Conservation (phyloP, 2,888 invertebrate genomes). For the Tortricodes alternella region DNA sequence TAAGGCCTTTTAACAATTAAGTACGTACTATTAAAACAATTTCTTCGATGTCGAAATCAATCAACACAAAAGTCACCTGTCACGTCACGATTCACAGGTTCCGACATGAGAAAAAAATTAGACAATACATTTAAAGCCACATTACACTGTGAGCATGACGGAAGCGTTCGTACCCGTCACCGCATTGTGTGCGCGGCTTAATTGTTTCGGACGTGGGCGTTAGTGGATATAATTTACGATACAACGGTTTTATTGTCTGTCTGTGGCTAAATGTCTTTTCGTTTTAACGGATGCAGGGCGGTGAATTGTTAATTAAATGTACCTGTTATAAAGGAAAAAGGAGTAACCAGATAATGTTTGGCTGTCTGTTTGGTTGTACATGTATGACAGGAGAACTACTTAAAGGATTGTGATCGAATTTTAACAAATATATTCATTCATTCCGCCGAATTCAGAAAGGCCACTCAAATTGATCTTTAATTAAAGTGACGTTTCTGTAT, state of each 20-base stretch:
- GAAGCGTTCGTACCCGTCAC: not conserved
- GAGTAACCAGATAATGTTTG: no score
- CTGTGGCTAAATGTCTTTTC: not conserved
- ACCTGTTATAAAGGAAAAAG: no score
- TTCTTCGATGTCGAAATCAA: not conserved
- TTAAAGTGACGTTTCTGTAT: no score
- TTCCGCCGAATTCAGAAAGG: no score
- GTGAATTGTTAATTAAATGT: not conserved
- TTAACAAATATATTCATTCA: no score
- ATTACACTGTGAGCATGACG: not conserved
- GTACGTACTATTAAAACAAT: not conserved
- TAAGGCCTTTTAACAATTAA: not conserved
- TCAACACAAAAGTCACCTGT: not conserved
- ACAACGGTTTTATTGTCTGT: not conserved
- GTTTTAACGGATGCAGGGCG: not conserved
- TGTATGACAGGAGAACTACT: no score
- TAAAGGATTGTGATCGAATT: no score
- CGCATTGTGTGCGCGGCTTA: not conserved
- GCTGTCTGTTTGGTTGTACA: no score
- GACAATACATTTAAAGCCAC: not conserved
- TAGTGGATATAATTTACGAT: not conserved
- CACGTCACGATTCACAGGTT: not conserved
- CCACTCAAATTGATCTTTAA: no score
- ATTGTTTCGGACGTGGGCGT: not conserved
- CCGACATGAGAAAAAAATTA: not conserved